Conservation (phyloP, 2,797 vertebrate genomes). For the Macropus fuliginosus region DNA sequence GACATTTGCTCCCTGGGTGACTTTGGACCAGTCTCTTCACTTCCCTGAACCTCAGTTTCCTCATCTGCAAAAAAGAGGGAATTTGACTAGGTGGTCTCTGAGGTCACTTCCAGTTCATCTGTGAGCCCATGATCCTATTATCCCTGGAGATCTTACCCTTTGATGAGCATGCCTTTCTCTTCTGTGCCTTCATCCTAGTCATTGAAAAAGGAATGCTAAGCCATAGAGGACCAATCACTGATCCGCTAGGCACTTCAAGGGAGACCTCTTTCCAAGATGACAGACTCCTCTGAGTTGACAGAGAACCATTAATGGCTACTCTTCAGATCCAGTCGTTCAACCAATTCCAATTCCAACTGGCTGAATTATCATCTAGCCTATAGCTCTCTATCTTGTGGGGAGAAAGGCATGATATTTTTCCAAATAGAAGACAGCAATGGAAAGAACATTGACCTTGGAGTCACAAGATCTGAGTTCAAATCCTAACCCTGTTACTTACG, state of each 20-base stretch:
- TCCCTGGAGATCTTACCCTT: not conserved
- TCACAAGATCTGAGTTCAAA: not conserved
- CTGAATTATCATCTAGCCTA: not conserved
- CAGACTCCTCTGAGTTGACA: not conserved
- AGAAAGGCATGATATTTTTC: not conserved
- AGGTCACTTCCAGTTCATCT: not conserved
- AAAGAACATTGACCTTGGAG: not conserved
- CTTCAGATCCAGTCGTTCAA: not conserved
- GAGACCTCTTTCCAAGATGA: not conserved
- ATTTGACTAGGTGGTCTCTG: not conserved
- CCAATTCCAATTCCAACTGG: not conserved
- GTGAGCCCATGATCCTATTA: not conserved
- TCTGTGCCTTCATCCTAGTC: not conserved
- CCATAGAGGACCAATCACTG: not conserved
- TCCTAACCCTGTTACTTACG: not conserved
- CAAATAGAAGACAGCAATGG: not conserved
- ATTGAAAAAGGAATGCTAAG: not conserved
- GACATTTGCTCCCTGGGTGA: not conserved
- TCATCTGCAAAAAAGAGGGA: not conserved
- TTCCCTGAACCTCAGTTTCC: not conserved
- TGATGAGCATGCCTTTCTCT: not conserved
- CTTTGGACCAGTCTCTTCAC: not conserved
- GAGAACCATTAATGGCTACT: not conserved
- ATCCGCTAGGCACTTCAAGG: not conserved
- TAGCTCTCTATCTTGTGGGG: not conserved